Conservation (phyloP, 2,113 vertebrate genomes). For the Helogale parvula region DNA sequence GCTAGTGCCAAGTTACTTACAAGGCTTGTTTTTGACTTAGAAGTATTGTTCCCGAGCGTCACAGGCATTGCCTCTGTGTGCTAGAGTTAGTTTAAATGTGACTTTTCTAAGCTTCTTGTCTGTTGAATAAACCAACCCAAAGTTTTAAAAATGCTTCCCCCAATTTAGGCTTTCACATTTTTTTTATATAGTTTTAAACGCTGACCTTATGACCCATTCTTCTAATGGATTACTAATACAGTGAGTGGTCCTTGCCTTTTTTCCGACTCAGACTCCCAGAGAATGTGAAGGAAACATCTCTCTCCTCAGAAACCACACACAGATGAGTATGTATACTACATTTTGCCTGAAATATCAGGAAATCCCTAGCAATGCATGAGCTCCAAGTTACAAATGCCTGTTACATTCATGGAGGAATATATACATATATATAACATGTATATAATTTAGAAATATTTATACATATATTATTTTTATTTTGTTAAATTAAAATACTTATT, state of each 20-base stretch:
- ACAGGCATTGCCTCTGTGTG: background rate
- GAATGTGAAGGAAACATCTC: background rate
- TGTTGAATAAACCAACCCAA: slow-evolving; percentile 30
- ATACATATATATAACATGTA: background rate
- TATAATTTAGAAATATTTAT: background rate
- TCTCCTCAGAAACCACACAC: background rate
- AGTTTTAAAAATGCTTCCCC: slow-evolving; percentile 34
- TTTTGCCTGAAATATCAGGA: background rate
- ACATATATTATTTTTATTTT: background rate
- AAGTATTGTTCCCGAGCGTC: slow-evolving; percentile 32
- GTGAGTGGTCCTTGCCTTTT: background rate
- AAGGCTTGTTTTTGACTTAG: background rate
- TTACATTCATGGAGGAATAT: background rate
- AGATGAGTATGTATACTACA: background rate
- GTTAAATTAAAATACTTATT: slow-evolving; percentile 11
- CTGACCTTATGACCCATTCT: slow-evolving; percentile 6
- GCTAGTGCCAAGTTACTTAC: background rate
- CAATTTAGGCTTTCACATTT: background rate
- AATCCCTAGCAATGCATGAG: background rate
- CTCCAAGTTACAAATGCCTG: background rate
- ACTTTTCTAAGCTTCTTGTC: slow-evolving; percentile 56
- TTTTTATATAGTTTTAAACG: background rate
- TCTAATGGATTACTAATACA: background rate
- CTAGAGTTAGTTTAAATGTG: slow-evolving; percentile 4
- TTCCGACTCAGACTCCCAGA: background rate